phyloP scores from a whole-genome alignment of 1,140 invertebrate species.

The Drosophila aff. region DNA sequence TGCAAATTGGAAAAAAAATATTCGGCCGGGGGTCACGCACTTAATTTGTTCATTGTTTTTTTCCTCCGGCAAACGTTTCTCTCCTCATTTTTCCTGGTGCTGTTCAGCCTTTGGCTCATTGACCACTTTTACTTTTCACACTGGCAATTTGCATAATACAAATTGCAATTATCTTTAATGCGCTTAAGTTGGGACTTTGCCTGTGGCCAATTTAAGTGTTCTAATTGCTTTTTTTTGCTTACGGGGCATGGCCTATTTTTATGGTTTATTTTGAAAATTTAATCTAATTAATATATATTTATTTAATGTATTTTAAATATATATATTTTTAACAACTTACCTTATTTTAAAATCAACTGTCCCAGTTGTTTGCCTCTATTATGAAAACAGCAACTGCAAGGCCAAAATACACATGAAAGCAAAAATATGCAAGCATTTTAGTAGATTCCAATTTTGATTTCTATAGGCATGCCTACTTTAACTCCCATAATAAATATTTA shows the following conservation, averaged over 20 bases:
- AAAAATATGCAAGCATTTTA: conserved; percentile 18
- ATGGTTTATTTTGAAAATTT: neutral
- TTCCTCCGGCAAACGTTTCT: conserved; percentile 12
- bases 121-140: conserved; percentile 22
- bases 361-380: conserved; percentile 19
- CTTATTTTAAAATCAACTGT: neutral
- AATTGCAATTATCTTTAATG: conserved; percentile 66
- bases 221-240: conserved; percentile 41
- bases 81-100: conserved; percentile 3
- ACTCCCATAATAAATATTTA: neutral
- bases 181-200: conserved; percentile 32
- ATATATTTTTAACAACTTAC: neutral
- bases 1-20: conserved; percentile 10
- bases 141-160: conserved; percentile 58
- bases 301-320: neutral
- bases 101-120: conserved; percentile 4
- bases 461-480: neutral
- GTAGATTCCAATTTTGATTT: conserved; percentile 16
- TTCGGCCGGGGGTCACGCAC: conserved; percentile 11
- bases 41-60: conserved; percentile 45
- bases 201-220: conserved; percentile 19
- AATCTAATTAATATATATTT: neutral
- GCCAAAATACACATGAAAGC: conserved; percentile 30
- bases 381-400: conserved; percentile 7
- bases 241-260: no score